Evolutionary conservation across 2,113 vertebrate species (phyloP).

Genomic region (Bos javanicus): DNA sequence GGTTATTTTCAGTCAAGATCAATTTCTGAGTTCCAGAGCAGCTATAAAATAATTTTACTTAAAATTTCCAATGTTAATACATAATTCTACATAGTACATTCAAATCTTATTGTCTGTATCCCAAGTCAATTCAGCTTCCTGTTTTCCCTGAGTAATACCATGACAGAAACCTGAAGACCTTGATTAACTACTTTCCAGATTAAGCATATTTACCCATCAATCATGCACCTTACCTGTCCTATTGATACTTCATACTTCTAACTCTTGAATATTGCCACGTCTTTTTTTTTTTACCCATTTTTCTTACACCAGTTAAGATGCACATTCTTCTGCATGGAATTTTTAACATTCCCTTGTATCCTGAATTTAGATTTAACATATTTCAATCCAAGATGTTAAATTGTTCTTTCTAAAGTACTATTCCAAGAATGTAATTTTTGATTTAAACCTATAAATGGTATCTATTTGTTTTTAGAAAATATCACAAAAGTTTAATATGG

Average conservation of each 20-base stretch:
- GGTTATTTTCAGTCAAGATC: background rate
- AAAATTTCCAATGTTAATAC: background rate
- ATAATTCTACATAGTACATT: background rate
- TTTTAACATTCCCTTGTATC: background rate
- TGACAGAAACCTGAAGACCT: background rate
- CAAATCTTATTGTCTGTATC: background rate
- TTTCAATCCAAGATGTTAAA: background rate
- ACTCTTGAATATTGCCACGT: background rate
- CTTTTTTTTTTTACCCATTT: background rate
- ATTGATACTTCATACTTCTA: background rate
- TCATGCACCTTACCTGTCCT: background rate
- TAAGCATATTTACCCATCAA: background rate
- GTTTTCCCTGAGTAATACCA: background rate
- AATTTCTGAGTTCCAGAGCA: background rate
- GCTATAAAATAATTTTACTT: background rate
- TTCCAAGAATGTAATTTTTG: background rate
- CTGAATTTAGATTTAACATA: background rate
- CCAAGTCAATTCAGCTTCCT: background rate
- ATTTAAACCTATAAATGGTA: background rate
- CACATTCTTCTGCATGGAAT: background rate
- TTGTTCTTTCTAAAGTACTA: background rate
- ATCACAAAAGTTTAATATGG: background rate
- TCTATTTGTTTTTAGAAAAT: background rate
- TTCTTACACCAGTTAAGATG: background rate
- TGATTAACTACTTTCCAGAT: background rate